Percentiles rank a stretch among this genome's conserved stretches.
Evolutionary conservation across 2,888 invertebrate genomes (phyloP).

Genomic region (Chrysodeixis includens): DNA sequence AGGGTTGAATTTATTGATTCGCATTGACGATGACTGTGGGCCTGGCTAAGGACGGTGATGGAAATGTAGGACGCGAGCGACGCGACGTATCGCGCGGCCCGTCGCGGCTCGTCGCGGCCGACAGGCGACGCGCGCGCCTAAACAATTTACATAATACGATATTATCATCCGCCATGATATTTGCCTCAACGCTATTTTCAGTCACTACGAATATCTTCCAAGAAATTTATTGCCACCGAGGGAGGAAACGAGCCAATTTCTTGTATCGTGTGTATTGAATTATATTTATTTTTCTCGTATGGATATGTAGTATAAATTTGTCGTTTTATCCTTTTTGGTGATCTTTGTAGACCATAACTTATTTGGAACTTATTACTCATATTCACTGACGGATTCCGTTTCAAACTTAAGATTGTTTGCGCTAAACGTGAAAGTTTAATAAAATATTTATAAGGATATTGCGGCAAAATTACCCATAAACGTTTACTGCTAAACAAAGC

Average conservation of each 20-base stretch:
- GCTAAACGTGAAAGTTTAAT: neutral
- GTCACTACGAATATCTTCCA: constrained; percentile 66
- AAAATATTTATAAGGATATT: neutral
- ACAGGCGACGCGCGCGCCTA: constrained; percentile 57
- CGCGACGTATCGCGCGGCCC: neutral
- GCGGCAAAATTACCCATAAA: neutral
- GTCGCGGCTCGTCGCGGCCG: neutral
- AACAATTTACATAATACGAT: constrained; percentile 83
- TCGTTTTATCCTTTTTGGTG: constrained; percentile 51
- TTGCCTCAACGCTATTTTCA: constrained; percentile 69
- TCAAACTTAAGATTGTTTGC: constrained; percentile 7
- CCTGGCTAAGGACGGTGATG: constrained; percentile 54
- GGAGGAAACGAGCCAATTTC: constrained; percentile 70
- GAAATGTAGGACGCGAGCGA: constrained; percentile 23
- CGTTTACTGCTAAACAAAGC: neutral
- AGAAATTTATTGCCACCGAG: constrained; percentile 70
- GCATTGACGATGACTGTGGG: constrained; percentile 78
- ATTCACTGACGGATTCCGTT: neutral
- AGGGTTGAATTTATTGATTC: constrained; percentile 88
- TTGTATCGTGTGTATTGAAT: constrained; percentile 70
- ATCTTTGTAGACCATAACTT: constrained; percentile 44
- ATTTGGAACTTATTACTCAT: constrained; percentile 37
- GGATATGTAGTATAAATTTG: constrained; percentile 52
- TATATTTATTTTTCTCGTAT: constrained; percentile 64
- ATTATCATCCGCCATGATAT: constrained; percentile 77